Evolutionary conservation across 2,797 vertebrate genomes (phyloP).

Genomic region (Oophaga sylvatica): DNA sequence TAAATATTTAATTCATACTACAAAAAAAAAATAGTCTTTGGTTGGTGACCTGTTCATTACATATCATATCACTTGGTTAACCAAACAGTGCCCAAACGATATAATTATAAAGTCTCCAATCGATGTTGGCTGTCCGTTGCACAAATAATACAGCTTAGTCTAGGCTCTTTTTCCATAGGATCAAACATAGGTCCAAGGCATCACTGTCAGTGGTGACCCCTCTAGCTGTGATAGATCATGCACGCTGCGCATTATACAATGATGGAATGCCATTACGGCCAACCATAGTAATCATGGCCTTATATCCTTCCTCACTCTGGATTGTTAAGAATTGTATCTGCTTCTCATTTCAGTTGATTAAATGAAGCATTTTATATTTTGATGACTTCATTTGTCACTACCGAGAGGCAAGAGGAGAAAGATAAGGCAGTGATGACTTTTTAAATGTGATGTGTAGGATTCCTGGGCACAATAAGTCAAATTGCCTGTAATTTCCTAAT

Average conservation of each 20-base stretch:
- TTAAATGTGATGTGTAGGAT: slow-evolving; percentile 22
- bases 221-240: background rate
- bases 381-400: slow-evolving; percentile 22
- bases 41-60: background rate
- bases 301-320: background rate
- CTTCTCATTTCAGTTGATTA: background rate
- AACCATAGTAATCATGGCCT: no score
- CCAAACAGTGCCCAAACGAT: background rate
- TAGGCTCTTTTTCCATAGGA: no score
- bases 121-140: no score
- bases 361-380: slow-evolving; percentile 19
- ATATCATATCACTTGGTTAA: background rate
- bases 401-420: slow-evolving; percentile 12
- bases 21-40: no score
- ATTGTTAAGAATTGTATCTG: background rate
- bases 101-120: background rate
- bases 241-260: background rate
- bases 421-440: slow-evolving; percentile 18
- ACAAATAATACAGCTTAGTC: background rate
- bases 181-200: no score
- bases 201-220: background rate
- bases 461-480: slow-evolving; percentile 27
- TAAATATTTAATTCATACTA: no score
- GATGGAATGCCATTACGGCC: background rate
- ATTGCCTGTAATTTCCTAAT: slow-evolving; percentile 36